Percentiles rank a stretch among this genome's conserved stretches.
phyloP scores from a whole-genome alignment of 2,888 invertebrate genomes.

The Cepaea hortensis region DNA sequence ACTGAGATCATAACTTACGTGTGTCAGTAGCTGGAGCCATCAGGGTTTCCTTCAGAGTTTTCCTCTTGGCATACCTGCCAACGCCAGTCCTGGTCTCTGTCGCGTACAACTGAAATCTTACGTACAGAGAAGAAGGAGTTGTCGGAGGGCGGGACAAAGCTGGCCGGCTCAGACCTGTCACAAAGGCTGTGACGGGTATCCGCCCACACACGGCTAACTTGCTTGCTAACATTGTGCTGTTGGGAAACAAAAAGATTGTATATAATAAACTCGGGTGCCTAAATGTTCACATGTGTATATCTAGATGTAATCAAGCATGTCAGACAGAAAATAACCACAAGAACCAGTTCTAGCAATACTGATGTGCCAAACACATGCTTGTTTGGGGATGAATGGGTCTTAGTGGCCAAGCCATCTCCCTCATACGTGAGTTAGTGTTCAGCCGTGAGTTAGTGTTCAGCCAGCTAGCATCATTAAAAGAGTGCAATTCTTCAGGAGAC shows the following conservation, averaged over 20 bases:
- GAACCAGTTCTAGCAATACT: no score
- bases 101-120: slow-evolving; percentile 53
- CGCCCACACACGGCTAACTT: slow-evolving; percentile 47
- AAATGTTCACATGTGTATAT: no score
- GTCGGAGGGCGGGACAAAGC: slow-evolving; percentile 33
- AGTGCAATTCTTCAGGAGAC: no score
- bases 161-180: slow-evolving; percentile 53
- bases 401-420: no score
- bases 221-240: slow-evolving; percentile 45
- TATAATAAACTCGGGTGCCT: neutral
- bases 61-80: slow-evolving; percentile 55
- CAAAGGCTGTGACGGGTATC: slow-evolving; percentile 59
- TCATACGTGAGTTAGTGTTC: no score
- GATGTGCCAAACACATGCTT: no score
- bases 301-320: no score
- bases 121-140: slow-evolving; percentile 57
- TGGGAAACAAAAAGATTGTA: neutral
- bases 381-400: no score
- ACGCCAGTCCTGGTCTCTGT: slow-evolving; percentile 38
- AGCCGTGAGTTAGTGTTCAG: no score
- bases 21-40: slow-evolving; percentile 84
- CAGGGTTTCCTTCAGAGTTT: slow-evolving; percentile 82
- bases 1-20: slow-evolving; percentile 54
- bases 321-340: no score
- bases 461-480: no score